These are phyloP conservation scores for Pachycephala philippinensis DNA, from an alignment of 2,113 vertebrate species.

Conservation along the genomic window DNA sequence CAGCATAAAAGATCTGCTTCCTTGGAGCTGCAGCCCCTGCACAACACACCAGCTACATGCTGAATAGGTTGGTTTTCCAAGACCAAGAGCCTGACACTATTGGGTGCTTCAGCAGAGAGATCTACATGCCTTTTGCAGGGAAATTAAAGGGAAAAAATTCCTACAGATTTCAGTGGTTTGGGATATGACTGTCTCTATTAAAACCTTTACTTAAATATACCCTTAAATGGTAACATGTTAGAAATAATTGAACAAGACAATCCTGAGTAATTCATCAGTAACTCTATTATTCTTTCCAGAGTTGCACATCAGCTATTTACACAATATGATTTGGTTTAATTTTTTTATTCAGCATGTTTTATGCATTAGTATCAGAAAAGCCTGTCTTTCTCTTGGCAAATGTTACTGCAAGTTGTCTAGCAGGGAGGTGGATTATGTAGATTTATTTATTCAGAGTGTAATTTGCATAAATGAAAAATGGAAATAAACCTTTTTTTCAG, in stretches of 20 bases:
- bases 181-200: background rate
- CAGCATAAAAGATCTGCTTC: background rate
- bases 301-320: slow-evolving; percentile 31
- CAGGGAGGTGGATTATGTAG: slow-evolving; percentile 66
- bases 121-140: background rate
- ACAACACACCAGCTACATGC: background rate
- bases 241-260: slow-evolving; percentile 18
- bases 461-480: slow-evolving; percentile 71
- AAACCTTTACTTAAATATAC: slow-evolving; percentile 1
- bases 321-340: slow-evolving; percentile 61
- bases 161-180: background rate
- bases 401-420: slow-evolving; percentile 62
- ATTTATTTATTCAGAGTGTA: slow-evolving; percentile 63
- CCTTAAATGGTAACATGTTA: background rate
- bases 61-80: background rate
- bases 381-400: slow-evolving; percentile 65
- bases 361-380: slow-evolving; percentile 66
- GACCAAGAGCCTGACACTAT: background rate
- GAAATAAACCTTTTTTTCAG: slow-evolving; percentile 60
- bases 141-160: background rate
- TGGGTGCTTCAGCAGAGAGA: background rate
- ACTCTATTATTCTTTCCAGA: slow-evolving; percentile 19
- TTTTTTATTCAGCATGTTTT: slow-evolving; percentile 50
- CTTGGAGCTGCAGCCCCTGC: background rate
- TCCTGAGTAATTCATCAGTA: slow-evolving; percentile 22